A percentile compares a stretch with the other conserved stretches of the same genome.
Conservation (phyloP, 2,888 invertebrate genomes). For the Lithophane socia region DNA sequence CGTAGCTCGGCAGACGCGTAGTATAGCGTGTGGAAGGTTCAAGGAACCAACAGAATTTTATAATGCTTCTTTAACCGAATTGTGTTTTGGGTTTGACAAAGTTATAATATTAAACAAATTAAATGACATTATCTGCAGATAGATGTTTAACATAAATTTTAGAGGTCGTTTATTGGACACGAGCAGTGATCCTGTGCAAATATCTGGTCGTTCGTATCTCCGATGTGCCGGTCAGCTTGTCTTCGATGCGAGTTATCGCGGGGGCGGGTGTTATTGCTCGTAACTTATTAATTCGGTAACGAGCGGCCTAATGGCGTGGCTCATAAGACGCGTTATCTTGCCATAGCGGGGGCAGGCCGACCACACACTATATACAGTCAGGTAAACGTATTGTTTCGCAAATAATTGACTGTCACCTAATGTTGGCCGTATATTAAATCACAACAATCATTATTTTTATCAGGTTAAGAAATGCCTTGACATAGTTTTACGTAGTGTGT, state of each 20-base stretch:
- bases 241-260: background rate
- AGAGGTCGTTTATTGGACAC: conserved; percentile 1
- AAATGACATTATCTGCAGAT: background rate
- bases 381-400: background rate
- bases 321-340: conserved; percentile 3
- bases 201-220: conserved; percentile 1
- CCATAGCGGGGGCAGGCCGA: too few species aligned
- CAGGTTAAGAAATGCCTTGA: too few species aligned
- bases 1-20: conserved; percentile 5
- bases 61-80: background rate
- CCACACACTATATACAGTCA: too few species aligned
- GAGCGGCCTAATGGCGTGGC: conserved; percentile 23
- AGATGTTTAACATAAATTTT: background rate
- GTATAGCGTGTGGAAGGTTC: background rate
- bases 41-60: background rate
- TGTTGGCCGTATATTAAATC: background rate
- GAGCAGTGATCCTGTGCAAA: conserved; percentile 31
- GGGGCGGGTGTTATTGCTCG: conserved; percentile 20
- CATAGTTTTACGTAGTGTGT: too few species aligned
- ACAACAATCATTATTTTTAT: background rate
- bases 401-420: background rate
- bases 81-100: background rate
- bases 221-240: conserved; percentile 12
- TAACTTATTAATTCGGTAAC: conserved; percentile 47
- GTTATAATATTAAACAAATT: conserved; percentile 1